These are phyloP conservation scores for Drosophila birchii DNA, from an alignment of 2,888 invertebrate genomes.

Conservation along the genomic window DNA sequence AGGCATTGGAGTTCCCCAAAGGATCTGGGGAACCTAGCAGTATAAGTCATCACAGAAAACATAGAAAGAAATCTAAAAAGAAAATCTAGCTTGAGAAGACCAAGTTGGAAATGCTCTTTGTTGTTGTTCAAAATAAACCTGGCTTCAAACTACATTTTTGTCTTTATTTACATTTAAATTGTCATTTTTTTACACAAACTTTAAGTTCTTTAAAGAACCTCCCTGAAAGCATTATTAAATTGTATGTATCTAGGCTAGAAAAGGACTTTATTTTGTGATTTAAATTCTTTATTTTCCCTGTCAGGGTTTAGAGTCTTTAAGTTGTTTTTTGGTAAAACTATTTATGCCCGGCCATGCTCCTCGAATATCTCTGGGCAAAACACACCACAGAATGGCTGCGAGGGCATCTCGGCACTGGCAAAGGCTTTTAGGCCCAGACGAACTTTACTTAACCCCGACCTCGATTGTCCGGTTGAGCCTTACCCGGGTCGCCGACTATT, in stretches of 20 bases:
- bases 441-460: constrained; percentile 44
- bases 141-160: neutral
- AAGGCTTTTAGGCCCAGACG: constrained; percentile 62
- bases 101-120: neutral
- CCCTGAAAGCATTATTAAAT: neutral
- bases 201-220: neutral
- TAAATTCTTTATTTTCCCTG: neutral
- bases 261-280: neutral
- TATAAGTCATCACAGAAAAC: constrained; percentile 28
- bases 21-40: constrained; percentile 23
- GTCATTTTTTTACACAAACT: neutral
- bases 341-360: constrained; percentile 2
- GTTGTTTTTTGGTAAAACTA: constrained; percentile 10
- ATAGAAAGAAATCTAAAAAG: neutral
- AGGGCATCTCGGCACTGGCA: constrained; percentile 41
- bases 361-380: neutral
- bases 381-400: neutral
- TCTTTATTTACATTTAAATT: too few species aligned
- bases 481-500: constrained; percentile 34
- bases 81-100: neutral
- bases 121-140: neutral
- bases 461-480: constrained; percentile 21
- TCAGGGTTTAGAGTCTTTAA: constrained; percentile 2
- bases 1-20: constrained; percentile 22
- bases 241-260: neutral